Conservation (phyloP, 1,140 invertebrate genomes). For the Drosophila ironensis region DNA sequence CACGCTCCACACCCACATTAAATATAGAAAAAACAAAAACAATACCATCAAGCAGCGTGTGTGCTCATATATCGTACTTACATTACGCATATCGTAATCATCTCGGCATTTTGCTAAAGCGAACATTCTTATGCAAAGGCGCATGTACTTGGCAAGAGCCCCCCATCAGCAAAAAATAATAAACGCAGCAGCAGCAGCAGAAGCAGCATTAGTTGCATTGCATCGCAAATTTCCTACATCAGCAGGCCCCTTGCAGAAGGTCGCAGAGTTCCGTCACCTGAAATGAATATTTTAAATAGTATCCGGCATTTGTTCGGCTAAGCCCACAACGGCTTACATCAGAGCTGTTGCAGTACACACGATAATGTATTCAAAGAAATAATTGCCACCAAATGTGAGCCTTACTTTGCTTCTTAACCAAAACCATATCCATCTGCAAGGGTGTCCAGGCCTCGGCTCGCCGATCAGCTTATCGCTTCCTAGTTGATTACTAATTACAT, state of each 20-base stretch:
- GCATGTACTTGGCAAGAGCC: slow-evolving; percentile 48
- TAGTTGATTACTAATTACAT: slow-evolving; percentile 23
- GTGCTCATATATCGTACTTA: slow-evolving; percentile 29
- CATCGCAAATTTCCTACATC: slow-evolving; percentile 23
- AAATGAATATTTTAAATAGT: not conserved
- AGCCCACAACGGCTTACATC: too few relatives aligned
- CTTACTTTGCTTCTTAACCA: too few relatives aligned
- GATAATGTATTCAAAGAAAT: too few relatives aligned
- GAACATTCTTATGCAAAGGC: slow-evolving; percentile 64
- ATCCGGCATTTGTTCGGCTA: too few relatives aligned
- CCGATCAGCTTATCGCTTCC: slow-evolving; percentile 17
- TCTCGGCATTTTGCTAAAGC: slow-evolving; percentile 47
- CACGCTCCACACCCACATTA: slow-evolving; percentile 25
- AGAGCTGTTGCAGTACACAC: too few relatives aligned
- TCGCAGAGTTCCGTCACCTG: not conserved
- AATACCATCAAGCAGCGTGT: slow-evolving; percentile 30
- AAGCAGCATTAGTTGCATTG: slow-evolving; percentile 38
- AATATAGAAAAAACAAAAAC: not conserved
- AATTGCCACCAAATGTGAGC: too few relatives aligned
- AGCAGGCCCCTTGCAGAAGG: slow-evolving; percentile 19
- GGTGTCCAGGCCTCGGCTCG: slow-evolving; percentile 19
- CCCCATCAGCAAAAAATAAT: slow-evolving; percentile 21
- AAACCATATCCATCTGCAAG: slow-evolving; percentile 15
- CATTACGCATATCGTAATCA: slow-evolving; percentile 45
- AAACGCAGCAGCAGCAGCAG: slow-evolving; percentile 11